Conservation (phyloP, 1,140 invertebrate genomes). For the Babylonia areolata region DNA sequence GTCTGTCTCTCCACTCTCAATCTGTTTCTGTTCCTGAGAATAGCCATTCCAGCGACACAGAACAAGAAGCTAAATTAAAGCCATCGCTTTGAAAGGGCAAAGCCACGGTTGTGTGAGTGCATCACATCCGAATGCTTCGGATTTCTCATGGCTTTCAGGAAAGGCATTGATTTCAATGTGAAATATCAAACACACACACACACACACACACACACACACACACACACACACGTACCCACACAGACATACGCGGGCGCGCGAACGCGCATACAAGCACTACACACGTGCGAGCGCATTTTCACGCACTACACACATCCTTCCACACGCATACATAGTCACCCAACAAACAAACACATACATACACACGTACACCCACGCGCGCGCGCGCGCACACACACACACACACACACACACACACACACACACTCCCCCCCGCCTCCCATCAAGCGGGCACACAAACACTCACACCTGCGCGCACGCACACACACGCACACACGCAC, state of each 20-base stretch:
- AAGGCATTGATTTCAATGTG: too few relatives aligned
- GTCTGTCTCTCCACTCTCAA: too few relatives aligned
- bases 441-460: too few relatives aligned
- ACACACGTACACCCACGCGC: neutral
- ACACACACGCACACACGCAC: neutral
- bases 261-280: too few relatives aligned
- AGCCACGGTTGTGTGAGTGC: too few relatives aligned
- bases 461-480: neutral
- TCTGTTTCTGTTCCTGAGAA: too few relatives aligned
- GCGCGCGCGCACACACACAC: neutral
- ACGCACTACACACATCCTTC: neutral
- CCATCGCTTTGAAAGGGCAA: too few relatives aligned
- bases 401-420: neutral
- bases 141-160: too few relatives aligned
- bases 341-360: neutral
- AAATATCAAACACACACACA: conserved; percentile 9
- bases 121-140: too few relatives aligned
- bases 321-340: neutral
- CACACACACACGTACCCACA: conserved; percentile 9
- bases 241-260: neutral
- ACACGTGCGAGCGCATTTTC: too few relatives aligned
- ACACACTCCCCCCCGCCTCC: neutral
- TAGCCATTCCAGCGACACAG: too few relatives aligned
- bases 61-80: too few relatives aligned
- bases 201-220: conserved; percentile 34